Evolutionary conservation across 2,888 invertebrate species (phyloP).

Genomic region (Petrolisthes cinctipes): DNA sequence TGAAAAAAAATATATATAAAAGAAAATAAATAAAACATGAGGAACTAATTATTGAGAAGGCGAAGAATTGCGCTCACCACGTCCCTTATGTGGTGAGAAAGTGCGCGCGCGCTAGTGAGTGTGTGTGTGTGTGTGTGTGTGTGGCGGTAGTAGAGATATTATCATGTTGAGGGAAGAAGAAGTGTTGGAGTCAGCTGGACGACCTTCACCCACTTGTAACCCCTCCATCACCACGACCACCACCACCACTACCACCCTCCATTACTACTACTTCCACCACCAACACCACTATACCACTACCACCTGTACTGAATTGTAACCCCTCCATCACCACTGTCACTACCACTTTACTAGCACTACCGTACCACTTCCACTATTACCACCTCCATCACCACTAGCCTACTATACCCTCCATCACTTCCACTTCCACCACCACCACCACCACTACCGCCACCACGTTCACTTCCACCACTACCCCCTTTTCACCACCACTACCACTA

Average conservation of each 20-base stretch:
- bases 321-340: background rate
- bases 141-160: conserved; percentile 25
- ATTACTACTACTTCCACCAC: background rate
- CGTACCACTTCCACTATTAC: background rate
- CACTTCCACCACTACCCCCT: background rate
- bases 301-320: too few species aligned
- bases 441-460: background rate
- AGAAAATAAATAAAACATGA: too few species aligned
- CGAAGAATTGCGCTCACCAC: too few species aligned
- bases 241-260: background rate
- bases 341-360: background rate
- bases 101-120: too few species aligned
- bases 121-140: conserved; percentile 3
- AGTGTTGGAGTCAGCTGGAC: conserved; percentile 14
- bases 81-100: background rate
- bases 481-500: background rate
- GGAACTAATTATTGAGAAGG: too few species aligned
- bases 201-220: conserved; percentile 30
- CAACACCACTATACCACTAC: background rate
- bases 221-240: background rate
- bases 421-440: background rate
- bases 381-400: too few species aligned
- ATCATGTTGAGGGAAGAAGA: conserved; percentile 14
- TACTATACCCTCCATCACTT: background rate
- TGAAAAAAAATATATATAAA: too few species aligned